Percentiles rank a stretch among this genome's conserved stretches.
Conservation (phyloP, 2,797 vertebrate species). For the Eospalax fontanierii region DNA sequence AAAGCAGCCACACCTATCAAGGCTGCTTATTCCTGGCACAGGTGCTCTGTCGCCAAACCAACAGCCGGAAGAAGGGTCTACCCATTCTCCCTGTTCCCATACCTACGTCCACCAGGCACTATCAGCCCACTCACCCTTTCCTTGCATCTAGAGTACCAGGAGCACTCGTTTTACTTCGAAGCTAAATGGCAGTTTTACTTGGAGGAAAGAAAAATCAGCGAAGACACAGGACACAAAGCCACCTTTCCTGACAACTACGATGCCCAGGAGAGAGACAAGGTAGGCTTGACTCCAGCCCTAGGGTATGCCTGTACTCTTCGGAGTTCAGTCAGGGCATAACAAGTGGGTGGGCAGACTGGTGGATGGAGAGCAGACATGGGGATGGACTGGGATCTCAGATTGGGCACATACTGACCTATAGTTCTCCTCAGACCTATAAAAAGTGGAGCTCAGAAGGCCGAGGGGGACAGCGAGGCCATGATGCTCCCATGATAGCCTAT, state of each 20-base stretch:
- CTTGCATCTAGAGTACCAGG: slow-evolving; percentile 95
- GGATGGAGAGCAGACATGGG: not conserved
- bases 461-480: slow-evolving; percentile 95
- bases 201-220: slow-evolving; percentile 95
- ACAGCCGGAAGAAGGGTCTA: not conserved
- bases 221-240: slow-evolving; percentile 93
- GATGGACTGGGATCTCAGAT: fast-evolving
- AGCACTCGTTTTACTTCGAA: slow-evolving; percentile 99
- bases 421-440: slow-evolving; percentile 91
- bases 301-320: not conserved
- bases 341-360: fast-evolving
- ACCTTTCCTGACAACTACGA: slow-evolving; percentile 93
- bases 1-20: not conserved
- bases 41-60: no score
- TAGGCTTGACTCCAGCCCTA: slow-evolving; percentile 72
- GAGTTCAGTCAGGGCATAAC: fast-evolving
- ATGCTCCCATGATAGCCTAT: slow-evolving; percentile 98
- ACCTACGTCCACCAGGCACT: fast-evolving
- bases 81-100: not conserved
- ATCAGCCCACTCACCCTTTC: not conserved
- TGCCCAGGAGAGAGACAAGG: slow-evolving; percentile 96
- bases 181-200: slow-evolving; percentile 99
- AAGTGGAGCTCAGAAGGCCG: slow-evolving; percentile 98
- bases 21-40: not conserved
- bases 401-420: fast-evolving